A percentile compares a stretch with the other conserved stretches of the same genome.
phyloP scores from a whole-genome alignment of 2,888 invertebrate genomes.

The Toxonevra muliebris region DNA sequence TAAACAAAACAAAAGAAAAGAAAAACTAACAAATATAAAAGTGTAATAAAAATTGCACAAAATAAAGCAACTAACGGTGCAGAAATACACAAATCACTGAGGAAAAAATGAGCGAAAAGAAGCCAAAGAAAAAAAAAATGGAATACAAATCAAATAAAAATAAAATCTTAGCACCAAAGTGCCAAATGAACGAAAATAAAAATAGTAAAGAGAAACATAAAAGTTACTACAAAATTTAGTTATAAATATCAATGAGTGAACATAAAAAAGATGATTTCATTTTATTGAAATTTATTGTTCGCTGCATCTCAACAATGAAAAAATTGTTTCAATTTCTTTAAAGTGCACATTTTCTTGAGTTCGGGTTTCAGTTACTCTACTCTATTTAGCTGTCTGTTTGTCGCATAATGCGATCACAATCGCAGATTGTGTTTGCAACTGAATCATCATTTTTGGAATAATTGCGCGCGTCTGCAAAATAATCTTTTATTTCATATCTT shows the following conservation, averaged over 20 bases:
- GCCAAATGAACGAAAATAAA: not conserved
- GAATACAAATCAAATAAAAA: not conserved
- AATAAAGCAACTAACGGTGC: constrained; percentile 33
- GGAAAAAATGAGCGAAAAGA: not conserved
- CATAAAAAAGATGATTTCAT: not conserved
- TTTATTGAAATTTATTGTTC: too few relatives aligned
- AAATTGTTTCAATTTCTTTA: too few relatives aligned
- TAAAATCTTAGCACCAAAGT: not conserved
- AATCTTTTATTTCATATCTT: too few relatives aligned
- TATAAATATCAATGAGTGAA: constrained; percentile 13
- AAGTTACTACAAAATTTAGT: not conserved
- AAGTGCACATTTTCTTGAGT: too few relatives aligned
- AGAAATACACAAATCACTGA: constrained; percentile 39
- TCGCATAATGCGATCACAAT: too few relatives aligned
- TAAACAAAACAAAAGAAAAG: constrained; percentile 12
- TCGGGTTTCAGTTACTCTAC: too few relatives aligned
- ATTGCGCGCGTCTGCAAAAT: too few relatives aligned
- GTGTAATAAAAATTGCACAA: constrained; percentile 27
- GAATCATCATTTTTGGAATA: too few relatives aligned
- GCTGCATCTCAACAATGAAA: too few relatives aligned
- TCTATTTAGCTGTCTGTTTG: too few relatives aligned
- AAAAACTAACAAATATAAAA: constrained; percentile 21
- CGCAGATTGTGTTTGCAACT: too few relatives aligned
- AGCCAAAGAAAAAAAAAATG: not conserved
- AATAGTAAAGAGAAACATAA: not conserved